A percentile compares a stretch with the other conserved stretches of the same genome.
Evolutionary conservation across 2,113 vertebrate genomes (phyloP).

Genomic region (Porphyrio hochstetteri): DNA sequence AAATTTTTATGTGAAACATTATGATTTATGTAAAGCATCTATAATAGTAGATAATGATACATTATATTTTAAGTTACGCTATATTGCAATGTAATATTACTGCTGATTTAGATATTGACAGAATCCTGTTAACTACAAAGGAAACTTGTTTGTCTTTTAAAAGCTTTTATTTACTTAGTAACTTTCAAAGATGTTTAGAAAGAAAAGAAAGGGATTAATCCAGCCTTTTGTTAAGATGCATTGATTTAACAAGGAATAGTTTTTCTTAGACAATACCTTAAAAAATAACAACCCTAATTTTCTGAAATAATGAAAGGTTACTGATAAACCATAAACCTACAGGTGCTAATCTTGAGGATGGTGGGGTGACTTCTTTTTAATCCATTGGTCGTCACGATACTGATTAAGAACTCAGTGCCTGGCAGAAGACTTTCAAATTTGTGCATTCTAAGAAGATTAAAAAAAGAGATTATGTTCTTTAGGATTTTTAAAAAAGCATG

Average conservation of each 20-base stretch:
- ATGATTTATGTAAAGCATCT: not conserved
- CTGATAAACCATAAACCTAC: constrained; percentile 71
- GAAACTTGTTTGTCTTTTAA: not conserved
- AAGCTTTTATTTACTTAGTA: not conserved
- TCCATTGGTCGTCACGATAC: constrained; percentile 73
- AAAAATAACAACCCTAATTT: not conserved
- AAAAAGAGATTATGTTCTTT: not conserved
- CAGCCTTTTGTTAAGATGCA: not conserved
- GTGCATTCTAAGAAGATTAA: constrained; percentile 46
- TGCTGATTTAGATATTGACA: not conserved
- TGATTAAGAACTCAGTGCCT: constrained; percentile 79
- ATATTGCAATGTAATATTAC: not conserved
- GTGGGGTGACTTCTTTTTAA: constrained; percentile 75
- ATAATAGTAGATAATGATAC: no score
- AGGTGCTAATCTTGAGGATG: constrained; percentile 69
- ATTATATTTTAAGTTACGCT: no score
- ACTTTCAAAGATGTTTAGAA: not conserved
- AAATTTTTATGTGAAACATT: not conserved
- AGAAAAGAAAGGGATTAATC: not conserved
- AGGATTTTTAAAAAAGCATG: not conserved
- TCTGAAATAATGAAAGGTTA: not conserved
- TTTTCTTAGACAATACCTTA: not conserved
- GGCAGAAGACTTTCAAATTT: constrained; percentile 76
- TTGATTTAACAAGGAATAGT: not conserved
- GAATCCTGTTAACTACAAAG: not conserved